These are phyloP conservation scores for Amphimallon solstitiale DNA, from an alignment of 2,888 invertebrate species.

Conservation along the genomic window DNA sequence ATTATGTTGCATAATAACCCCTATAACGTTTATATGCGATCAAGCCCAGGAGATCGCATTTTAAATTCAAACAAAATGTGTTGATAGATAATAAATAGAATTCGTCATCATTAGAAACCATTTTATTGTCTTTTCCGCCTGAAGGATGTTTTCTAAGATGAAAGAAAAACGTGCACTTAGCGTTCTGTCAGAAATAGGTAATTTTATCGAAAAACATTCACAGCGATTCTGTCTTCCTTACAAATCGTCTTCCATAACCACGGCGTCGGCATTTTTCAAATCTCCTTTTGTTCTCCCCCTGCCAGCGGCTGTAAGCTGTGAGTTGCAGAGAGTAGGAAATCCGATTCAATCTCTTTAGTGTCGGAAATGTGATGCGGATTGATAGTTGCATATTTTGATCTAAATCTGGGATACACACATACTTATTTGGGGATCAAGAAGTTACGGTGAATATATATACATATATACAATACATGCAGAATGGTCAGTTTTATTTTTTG, in stretches of 20 bases:
- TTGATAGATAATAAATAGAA: too few relatives aligned
- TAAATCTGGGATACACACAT: slow-evolving; percentile 5
- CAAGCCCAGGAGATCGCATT: too few relatives aligned
- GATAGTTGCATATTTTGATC: slow-evolving; percentile 23
- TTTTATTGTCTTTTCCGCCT: too few relatives aligned
- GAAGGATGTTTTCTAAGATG: not conserved
- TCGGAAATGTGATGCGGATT: slow-evolving; percentile 15
- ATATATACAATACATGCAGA: too few relatives aligned
- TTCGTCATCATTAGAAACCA: too few relatives aligned
- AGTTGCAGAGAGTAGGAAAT: slow-evolving; percentile 1
- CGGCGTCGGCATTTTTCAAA: slow-evolving; percentile 21
- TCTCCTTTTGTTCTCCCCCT: slow-evolving; percentile 4
- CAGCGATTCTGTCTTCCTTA: slow-evolving; percentile 1
- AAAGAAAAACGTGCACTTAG: not conserved
- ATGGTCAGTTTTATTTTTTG: too few relatives aligned
- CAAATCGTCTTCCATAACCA: slow-evolving; percentile 21
- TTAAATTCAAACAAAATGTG: too few relatives aligned
- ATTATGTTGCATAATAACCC: too few relatives aligned
- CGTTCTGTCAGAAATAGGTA: not conserved
- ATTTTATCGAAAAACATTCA: slow-evolving; percentile 6
- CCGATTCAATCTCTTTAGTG: slow-evolving; percentile 7
- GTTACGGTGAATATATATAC: too few relatives aligned
- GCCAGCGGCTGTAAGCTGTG: not conserved
- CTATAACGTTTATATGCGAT: too few relatives aligned
- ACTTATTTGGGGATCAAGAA: not conserved